Conservation (phyloP, 2,113 vertebrate species). For the Gila orcuttii region DNA sequence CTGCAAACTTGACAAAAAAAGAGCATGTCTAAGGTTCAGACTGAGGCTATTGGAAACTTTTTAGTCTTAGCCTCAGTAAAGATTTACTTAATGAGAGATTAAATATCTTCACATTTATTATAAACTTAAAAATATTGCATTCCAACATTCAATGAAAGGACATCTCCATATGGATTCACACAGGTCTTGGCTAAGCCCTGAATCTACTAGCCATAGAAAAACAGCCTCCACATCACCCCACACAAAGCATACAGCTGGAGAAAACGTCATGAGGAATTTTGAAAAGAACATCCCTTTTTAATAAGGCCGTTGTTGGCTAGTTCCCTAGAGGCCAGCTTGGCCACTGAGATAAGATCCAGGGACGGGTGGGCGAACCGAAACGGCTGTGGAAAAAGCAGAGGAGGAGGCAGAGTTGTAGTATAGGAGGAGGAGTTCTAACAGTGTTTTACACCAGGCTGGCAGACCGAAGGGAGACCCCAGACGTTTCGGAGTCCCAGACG, state of each 20-base stretch:
- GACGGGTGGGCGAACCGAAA: constrained; percentile 3
- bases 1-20: no score
- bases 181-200: background rate
- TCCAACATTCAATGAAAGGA: background rate
- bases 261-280: background rate
- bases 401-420: background rate
- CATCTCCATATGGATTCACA: background rate
- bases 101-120: background rate
- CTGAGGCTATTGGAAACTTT: background rate
- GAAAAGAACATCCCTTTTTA: constrained; percentile 37
- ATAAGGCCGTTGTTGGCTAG: constrained; percentile 20
- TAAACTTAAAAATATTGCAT: background rate
- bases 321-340: constrained; percentile 38
- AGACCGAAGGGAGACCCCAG: constrained; percentile 22
- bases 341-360: constrained; percentile 35
- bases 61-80: background rate
- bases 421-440: constrained; percentile 32
- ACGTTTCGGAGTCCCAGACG: constrained; percentile 35
- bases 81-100: background rate
- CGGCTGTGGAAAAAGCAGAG: background rate
- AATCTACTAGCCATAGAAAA: background rate
- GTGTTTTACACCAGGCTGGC: constrained; percentile 38
- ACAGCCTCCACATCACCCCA: background rate
- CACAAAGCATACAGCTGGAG: background rate
- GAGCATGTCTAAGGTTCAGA: background rate